Base-by-base conservation (phyloP, 1,140 invertebrate species). In the Scaptomyza montana region DNA sequence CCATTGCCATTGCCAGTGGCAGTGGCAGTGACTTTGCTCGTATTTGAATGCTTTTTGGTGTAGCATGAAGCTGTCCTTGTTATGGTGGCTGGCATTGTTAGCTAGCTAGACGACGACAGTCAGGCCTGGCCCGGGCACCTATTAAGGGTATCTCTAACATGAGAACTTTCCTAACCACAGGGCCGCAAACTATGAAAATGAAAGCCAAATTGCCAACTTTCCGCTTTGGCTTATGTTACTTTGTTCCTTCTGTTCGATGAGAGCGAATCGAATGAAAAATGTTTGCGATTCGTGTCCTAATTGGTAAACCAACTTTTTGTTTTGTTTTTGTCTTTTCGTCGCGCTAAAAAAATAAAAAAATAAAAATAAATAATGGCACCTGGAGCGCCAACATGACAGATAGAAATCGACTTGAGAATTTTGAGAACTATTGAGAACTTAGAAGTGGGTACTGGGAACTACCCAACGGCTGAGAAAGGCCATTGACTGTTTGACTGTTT, bases 141-240 rank as follows among this genome's bases (percentile, higher is more conserved):
- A 87, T 82, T 89, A 87, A 77, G 76, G 66, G 65, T 68, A 86
- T 80, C 51, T 56, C 55, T 10, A 67, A 70, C 80, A 70, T 77
- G 73, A 78, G 69, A 87, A 89, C 67, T 78, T 86, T 87, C 77
- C 65, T 36, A 43, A 65, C 78, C 71, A 66, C 63, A 79, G 61
- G 68, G 68, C 69, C 77, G 71, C 74, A 73, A 65, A 54, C 62
- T 78, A 60, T 81, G 82, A 87, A 87, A 87, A 87, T 86, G 82
- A 87, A 87, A 87, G 82, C 82, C 82, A 87, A 87, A 82, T 89
- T 89, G 76, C 78, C 78, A 81, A 86, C 61, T 68, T 76, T 84
- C 63, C 55, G 67, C 51, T 57, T 60, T 36, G 30, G 21, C 21
- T 4, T 25, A 25, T 59, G 70, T 12, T 41, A 4, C 12, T 43